Conservation (phyloP, 1,140 invertebrate genomes). For the Zaprionus vittiger region DNA sequence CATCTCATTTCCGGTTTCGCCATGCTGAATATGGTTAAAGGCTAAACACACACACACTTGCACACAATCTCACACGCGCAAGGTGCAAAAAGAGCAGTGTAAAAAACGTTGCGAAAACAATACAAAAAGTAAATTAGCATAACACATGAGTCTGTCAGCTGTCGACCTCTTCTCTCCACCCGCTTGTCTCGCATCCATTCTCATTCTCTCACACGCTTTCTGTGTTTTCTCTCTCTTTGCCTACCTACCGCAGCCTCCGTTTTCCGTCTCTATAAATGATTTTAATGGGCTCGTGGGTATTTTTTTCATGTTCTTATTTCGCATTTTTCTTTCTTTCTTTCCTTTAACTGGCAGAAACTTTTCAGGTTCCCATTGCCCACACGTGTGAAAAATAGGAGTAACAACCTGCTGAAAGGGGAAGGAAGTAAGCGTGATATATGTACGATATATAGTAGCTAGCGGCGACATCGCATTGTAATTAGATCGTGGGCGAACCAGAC, state of each 20-base stretch:
- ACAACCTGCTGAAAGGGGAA: slow-evolving; percentile 11
- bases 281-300: slow-evolving; percentile 75
- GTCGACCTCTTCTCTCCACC: slow-evolving; percentile 14
- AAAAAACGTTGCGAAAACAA: slow-evolving; percentile 48
- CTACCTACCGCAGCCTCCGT: background rate
- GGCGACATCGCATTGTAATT: background rate
- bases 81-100: no score
- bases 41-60: slow-evolving; percentile 8
- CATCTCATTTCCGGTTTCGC: slow-evolving; percentile 27
- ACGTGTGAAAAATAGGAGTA: slow-evolving; percentile 67
- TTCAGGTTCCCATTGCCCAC: slow-evolving; percentile 55
- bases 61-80: slow-evolving; percentile 3
- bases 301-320: slow-evolving; percentile 4
- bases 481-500: background rate
- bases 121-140: slow-evolving; percentile 76
- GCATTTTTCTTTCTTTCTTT: background rate
- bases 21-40: slow-evolving; percentile 28
- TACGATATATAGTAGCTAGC: slow-evolving; percentile 29
- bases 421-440: background rate
- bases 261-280: slow-evolving; percentile 43
- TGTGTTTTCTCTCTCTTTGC: background rate
- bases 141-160: slow-evolving; percentile 56
- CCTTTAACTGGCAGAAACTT: slow-evolving; percentile 27
- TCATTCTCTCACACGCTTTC: background rate
- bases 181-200: background rate